Evolutionary conservation across 2,797 vertebrate species (phyloP).

Genomic region (Phataginus tetradactyla): DNA sequence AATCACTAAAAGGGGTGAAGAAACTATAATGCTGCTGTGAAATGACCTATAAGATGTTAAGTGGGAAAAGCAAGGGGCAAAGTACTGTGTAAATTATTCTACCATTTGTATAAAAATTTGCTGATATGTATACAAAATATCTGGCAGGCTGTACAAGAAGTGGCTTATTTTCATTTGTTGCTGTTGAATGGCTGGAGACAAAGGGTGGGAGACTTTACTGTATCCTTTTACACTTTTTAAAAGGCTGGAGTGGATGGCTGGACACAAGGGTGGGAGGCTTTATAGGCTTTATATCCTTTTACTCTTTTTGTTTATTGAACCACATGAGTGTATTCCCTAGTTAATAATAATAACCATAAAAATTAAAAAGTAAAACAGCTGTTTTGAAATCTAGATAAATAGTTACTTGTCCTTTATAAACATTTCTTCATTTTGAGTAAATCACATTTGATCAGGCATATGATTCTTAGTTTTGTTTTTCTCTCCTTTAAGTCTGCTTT

Average conservation of each 20-base stretch:
- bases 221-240: not conserved
- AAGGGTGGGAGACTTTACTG: not conserved
- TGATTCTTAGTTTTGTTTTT: not conserved
- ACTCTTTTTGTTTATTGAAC: slow-evolving; percentile 4
- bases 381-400: slow-evolving; percentile 12
- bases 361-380: not conserved
- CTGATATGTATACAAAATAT: not conserved
- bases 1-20: not conserved
- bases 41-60: not conserved
- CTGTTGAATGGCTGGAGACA: not conserved
- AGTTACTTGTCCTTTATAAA: slow-evolving; percentile 18
- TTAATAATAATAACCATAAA: not conserved
- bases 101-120: not conserved
- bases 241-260: not conserved
- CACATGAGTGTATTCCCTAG: not conserved
- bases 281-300: not conserved
- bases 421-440: slow-evolving; percentile 23
- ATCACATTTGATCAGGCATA: not conserved
- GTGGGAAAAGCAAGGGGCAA: not conserved
- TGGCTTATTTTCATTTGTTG: slow-evolving; percentile 25
- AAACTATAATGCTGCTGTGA: not conserved
- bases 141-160: not conserved
- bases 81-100: slow-evolving; percentile 27
- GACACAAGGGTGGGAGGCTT: not conserved
- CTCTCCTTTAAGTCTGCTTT: not conserved